Evolutionary conservation across 2,888 invertebrate genomes (phyloP).

Genomic region (Ditylenchus weischeri): DNA sequence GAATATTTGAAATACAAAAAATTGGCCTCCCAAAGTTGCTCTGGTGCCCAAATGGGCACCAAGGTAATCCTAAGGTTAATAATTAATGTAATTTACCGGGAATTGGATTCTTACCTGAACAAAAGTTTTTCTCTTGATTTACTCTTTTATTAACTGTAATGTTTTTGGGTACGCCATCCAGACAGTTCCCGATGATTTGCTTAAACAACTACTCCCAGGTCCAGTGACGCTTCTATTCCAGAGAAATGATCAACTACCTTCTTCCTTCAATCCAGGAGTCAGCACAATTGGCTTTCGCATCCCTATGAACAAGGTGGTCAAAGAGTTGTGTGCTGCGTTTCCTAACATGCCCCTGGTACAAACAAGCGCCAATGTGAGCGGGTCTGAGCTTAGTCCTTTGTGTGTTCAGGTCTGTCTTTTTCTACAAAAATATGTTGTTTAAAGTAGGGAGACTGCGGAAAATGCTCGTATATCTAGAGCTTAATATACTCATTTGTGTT

Average conservation of each 20-base stretch:
- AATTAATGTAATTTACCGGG: background rate
- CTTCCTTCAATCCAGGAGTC: constrained; percentile 73
- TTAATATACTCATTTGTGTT: too few relatives aligned
- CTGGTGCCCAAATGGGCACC: too few relatives aligned
- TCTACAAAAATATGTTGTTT: too few relatives aligned
- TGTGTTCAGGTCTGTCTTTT: constrained; percentile 18
- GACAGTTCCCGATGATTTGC: constrained; percentile 41
- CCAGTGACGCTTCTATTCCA: constrained; percentile 87
- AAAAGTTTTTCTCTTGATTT: background rate
- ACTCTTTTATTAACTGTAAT: background rate
- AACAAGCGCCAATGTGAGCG: constrained; percentile 70
- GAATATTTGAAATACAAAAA: too few relatives aligned
- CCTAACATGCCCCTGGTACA: constrained; percentile 80
- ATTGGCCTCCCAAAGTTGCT: too few relatives aligned
- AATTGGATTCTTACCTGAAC: background rate
- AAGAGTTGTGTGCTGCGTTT: constrained; percentile 64
- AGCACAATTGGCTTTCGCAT: constrained; percentile 75
- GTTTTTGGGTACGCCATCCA: constrained; percentile 32
- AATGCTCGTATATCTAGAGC: too few relatives aligned
- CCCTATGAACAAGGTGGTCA: constrained; percentile 77
- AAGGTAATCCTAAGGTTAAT: too few relatives aligned
- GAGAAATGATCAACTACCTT: constrained; percentile 69
- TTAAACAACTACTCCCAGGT: constrained; percentile 75
- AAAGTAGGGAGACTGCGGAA: too few relatives aligned
- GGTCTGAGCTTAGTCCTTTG: constrained; percentile 39